A percentile compares a stretch with the other conserved stretches of the same genome.
Evolutionary conservation across 2,888 invertebrate genomes (phyloP).

Genomic region (Eumerus sabulonum): DNA sequence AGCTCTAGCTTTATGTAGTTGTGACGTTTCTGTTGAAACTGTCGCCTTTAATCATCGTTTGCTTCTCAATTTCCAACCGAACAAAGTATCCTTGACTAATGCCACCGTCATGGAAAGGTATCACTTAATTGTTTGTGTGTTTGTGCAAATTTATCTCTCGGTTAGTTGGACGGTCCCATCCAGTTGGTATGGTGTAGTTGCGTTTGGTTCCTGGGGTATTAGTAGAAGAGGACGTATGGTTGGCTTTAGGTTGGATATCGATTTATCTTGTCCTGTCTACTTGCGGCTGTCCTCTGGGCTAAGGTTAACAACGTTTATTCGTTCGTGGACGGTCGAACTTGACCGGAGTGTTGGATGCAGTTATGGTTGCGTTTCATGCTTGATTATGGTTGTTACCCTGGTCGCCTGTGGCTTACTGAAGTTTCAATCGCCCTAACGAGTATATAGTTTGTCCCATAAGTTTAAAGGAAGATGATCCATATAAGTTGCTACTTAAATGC

Average conservation of each 20-base stretch:
- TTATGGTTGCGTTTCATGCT: slow-evolving; percentile 50
- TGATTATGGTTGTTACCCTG: slow-evolving; percentile 47
- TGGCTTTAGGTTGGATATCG: too few species aligned
- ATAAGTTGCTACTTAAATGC: too few species aligned
- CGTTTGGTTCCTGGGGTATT: not conserved
- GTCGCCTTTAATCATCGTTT: slow-evolving; percentile 48
- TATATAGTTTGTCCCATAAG: not conserved
- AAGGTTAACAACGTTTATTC: slow-evolving; percentile 50
- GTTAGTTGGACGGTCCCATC: slow-evolving; percentile 12
- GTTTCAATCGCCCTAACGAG: not conserved
- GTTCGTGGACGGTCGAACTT: slow-evolving; percentile 29
- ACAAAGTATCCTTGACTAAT: slow-evolving; percentile 12
- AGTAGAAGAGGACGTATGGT: not conserved
- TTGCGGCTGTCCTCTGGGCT: slow-evolving; percentile 19
- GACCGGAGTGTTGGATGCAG: slow-evolving; percentile 39
- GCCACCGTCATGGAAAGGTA: not conserved
- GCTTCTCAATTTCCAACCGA: slow-evolving; percentile 40
- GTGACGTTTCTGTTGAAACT: slow-evolving; percentile 11
- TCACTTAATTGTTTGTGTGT: slow-evolving; percentile 11
- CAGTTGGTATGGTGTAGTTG: slow-evolving; percentile 26
- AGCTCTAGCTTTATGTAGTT: not conserved
- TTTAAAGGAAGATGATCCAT: not conserved
- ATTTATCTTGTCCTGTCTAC: slow-evolving; percentile 39
- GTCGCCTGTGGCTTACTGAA: slow-evolving; percentile 24
- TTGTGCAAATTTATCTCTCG: not conserved